Conservation (phyloP, 2,888 invertebrate species). For the Crematogaster levior region DNA sequence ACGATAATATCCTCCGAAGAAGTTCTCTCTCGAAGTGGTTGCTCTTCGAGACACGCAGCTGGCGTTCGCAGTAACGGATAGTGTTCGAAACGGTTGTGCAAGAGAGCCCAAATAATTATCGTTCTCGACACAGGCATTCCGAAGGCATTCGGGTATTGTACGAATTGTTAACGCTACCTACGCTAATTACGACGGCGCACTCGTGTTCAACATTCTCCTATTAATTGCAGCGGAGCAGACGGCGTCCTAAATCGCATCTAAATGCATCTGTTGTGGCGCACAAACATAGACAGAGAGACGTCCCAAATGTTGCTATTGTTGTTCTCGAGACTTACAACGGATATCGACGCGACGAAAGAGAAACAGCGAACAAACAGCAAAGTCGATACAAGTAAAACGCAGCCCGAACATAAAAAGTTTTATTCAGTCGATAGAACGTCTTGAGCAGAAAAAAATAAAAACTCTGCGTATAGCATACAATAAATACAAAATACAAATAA, state of each 20-base stretch:
- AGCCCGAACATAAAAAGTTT: not conserved
- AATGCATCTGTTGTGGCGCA: constrained; percentile 9
- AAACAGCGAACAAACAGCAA: not conserved
- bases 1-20: not conserved
- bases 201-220: constrained; percentile 30
- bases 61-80: constrained; percentile 33
- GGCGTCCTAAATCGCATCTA: constrained; percentile 11
- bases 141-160: constrained; percentile 32
- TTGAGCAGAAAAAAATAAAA: not conserved
- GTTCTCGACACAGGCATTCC: constrained; percentile 24
- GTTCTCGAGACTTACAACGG: not conserved
- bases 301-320: not conserved
- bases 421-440: not conserved
- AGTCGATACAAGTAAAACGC: not conserved
- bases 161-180: constrained; percentile 44
- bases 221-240: constrained; percentile 45
- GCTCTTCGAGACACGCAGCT: constrained; percentile 23
- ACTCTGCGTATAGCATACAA: no score
- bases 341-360: not conserved
- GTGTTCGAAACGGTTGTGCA: constrained; percentile 25
- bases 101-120: constrained; percentile 40
- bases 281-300: not conserved
- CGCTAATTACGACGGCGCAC: constrained; percentile 40
- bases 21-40: constrained; percentile 15
- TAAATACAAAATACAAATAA: no score